A percentile compares a stretch with the other conserved stretches of the same genome.
Evolutionary conservation across 2,113 vertebrate species (phyloP).

Genomic region (Rynchops niger): DNA sequence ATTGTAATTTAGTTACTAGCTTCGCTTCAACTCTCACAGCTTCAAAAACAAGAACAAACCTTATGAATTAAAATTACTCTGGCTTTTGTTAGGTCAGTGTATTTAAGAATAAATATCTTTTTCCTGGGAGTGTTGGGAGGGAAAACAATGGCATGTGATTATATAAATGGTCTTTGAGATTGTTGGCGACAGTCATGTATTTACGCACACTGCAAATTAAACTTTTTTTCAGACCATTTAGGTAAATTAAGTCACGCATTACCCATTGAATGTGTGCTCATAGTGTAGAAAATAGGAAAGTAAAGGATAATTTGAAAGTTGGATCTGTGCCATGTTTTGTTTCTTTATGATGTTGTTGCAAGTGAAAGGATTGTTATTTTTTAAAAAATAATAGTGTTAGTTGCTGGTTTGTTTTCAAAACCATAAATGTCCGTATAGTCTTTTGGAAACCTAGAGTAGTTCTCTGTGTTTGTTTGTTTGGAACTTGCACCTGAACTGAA

Average conservation of each 20-base stretch:
- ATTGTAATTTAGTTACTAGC: neutral
- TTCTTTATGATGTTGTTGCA: neutral
- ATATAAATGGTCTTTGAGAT: neutral
- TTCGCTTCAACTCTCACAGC: neutral
- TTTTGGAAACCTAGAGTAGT: neutral
- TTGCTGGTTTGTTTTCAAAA: constrained; percentile 6
- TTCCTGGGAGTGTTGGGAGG: neutral
- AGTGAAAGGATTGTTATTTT: neutral
- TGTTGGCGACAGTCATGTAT: neutral
- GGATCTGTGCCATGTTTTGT: neutral
- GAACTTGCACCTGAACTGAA: neutral
- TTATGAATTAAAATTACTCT: neutral
- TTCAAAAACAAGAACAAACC: neutral
- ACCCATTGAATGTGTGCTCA: neutral
- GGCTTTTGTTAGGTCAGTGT: neutral
- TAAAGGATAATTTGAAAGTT: neutral
- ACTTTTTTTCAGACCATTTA: neutral
- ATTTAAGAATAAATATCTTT: neutral
- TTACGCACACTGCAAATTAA: neutral
- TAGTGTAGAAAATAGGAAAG: neutral
- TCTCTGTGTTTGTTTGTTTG: neutral
- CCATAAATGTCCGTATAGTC: neutral
- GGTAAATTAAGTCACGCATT: neutral
- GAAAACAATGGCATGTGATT: neutral
- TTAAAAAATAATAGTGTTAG: neutral